Conservation (phyloP, 1,140 invertebrate species). For the Ladona fulva region DNA sequence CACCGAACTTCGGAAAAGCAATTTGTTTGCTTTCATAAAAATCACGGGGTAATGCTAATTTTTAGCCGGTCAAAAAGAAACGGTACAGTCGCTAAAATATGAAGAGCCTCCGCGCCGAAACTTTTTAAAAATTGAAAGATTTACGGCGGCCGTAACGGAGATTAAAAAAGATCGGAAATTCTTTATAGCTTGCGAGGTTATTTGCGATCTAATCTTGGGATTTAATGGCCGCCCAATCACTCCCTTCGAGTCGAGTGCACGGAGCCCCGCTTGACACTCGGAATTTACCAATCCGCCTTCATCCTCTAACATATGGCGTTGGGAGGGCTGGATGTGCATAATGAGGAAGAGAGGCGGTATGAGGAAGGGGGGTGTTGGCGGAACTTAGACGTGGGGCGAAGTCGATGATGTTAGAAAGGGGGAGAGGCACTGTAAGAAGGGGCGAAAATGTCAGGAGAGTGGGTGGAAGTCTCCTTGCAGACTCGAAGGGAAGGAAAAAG, state of each 20-base stretch:
- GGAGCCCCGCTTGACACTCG: neutral
- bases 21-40: no score
- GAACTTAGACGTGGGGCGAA: no score
- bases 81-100: no score
- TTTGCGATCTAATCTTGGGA: neutral
- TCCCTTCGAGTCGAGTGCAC: neutral
- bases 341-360: neutral
- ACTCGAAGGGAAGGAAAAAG: no score
- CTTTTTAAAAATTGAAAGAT: neutral
- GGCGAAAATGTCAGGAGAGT: neutral
- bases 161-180: neutral
- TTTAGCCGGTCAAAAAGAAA: no score
- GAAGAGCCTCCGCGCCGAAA: no score
- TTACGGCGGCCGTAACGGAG: neutral
- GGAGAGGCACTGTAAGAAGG: neutral
- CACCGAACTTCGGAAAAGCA: no score
- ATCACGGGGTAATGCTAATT: no score
- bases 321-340: neutral
- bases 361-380: no score
- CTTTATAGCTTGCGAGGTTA: neutral
- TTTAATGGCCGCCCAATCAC: neutral
- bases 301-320: neutral
- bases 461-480: neutral
- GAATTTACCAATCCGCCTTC: conserved; percentile 8
- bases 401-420: neutral